Percentiles rank a stretch among this genome's conserved stretches.
phyloP scores from a whole-genome alignment of 92 coral and sea anemone species.

The Hydrozoanthus gracilis region DNA sequence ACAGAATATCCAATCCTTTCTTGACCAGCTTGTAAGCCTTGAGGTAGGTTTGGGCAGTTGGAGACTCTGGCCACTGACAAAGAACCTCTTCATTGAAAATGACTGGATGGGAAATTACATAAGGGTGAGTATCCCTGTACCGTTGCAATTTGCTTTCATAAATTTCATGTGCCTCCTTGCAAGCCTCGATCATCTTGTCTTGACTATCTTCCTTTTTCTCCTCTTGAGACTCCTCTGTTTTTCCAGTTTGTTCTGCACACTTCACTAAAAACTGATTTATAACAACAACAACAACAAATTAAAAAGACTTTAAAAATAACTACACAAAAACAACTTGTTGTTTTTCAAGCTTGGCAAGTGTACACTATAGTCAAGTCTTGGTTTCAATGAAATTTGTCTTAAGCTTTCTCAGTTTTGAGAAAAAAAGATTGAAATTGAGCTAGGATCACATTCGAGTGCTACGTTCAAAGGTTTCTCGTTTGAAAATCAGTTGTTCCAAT shows the following conservation, averaged over 20 bases:
- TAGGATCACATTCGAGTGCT: no score
- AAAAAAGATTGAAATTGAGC: no score
- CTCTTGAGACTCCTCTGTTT: background rate
- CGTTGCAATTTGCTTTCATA: background rate
- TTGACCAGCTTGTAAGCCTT: constrained; percentile 64
- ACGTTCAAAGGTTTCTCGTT: no score
- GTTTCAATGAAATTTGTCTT: no score
- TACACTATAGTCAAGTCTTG: no score
- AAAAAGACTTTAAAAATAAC: no score
- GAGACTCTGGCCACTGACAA: constrained; percentile 62
- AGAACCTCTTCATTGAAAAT: constrained; percentile 64
- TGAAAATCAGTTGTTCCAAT: no score
- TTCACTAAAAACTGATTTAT: constrained; percentile 30
- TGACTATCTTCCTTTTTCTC: background rate
- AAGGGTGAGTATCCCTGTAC: constrained; percentile 60
- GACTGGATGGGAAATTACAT: constrained; percentile 53
- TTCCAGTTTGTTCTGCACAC: background rate
- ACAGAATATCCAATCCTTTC: constrained; percentile 65
- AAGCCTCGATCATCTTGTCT: background rate
- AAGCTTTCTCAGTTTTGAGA: no score
- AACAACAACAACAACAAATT: no score
- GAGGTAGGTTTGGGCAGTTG: constrained; percentile 77
- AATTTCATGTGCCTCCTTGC: constrained; percentile 31
- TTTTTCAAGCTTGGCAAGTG: no score
- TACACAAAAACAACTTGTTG: no score